Conservation (phyloP, 2,888 invertebrate species). For the Orthonevra nobilis region DNA sequence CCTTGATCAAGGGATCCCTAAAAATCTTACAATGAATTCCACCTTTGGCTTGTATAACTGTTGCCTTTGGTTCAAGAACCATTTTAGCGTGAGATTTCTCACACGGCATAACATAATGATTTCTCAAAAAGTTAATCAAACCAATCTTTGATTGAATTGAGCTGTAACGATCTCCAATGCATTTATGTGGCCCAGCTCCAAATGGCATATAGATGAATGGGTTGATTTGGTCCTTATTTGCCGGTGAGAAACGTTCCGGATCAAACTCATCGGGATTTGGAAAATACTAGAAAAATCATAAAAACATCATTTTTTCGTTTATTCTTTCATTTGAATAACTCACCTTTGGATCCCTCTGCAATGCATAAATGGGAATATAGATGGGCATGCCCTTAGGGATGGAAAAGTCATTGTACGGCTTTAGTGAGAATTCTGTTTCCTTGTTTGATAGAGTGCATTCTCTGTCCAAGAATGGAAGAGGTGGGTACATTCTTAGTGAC, state of each 20-base stretch:
- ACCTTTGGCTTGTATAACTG: conserved; percentile 73
- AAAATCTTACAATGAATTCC: conserved; percentile 75
- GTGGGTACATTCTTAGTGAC: conserved; percentile 77
- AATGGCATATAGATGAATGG: conserved; percentile 77
- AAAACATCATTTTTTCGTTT: background rate
- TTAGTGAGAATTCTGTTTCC: conserved; percentile 70
- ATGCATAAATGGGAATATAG: conserved; percentile 76
- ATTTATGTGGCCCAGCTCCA: conserved; percentile 77
- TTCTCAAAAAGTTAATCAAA: conserved; percentile 76
- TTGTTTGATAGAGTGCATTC: conserved; percentile 40
- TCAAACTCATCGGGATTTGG: conserved; percentile 77
- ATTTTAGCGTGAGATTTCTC: conserved; percentile 72
- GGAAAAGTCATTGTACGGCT: conserved; percentile 66
- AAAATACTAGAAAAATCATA: conserved; percentile 74
- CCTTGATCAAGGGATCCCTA: conserved; percentile 72
- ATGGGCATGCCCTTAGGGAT: conserved; percentile 76
- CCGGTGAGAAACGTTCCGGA: conserved; percentile 77
- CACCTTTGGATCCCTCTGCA: conserved; percentile 79
- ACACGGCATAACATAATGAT: conserved; percentile 75
- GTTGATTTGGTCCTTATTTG: conserved; percentile 73
- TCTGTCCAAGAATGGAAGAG: conserved; percentile 75
- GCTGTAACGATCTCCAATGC: conserved; percentile 78
- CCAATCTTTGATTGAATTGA: conserved; percentile 77
- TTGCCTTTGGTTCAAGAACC: conserved; percentile 74
- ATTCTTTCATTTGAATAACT: no score